Base-by-base conservation (phyloP, 2,888 invertebrate genomes). In the Steinernema scapterisci region DNA sequence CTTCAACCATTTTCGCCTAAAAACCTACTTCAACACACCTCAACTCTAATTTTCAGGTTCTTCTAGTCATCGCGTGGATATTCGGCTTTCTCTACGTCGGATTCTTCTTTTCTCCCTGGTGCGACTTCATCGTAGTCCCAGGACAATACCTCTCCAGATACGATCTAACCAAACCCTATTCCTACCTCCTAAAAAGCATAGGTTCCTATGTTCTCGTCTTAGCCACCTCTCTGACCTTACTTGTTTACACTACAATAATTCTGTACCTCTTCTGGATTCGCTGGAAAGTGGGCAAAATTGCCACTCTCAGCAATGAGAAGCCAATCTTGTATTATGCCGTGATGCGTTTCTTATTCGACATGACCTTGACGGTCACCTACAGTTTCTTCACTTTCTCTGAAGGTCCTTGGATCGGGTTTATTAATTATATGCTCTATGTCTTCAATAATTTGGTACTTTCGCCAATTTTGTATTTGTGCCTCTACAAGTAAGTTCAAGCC, bases 61-160 rank as follows among this genome's bases (percentile, higher is more conserved):
- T 63, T 2, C 31, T 63, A 2, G 16, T 16, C 11, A 7, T 38
- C 3, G 1, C 63, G 3, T 63, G 63, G 63, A 25, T 31, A 3
- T 63, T 63, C n/a, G 63, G 63, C 11, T 25, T n/a, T 3, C 6
- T 38, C 7, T 63, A 63, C 38, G 21, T 63, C 31, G 19, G 11
- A 27, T 9, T 31, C 27, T 63, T 63, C 38, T 63, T 63, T n/a
- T 13, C 11, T 63, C 63, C 63, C 9, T 63, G 31, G 27, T 63
- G 63, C 38, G 63, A 38, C 63, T 63, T 31, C 63, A 63, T 63
- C 5, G 63, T 63, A 16, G 63, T 63, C 2, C 63, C 63, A 13
- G 63, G 63, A 31, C 31, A 16, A 9, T 63, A 63, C 31, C 27
- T 63, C 16, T 63, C 63, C 11, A 11, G 16, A 16, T 63, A 63